phyloP scores from a whole-genome alignment of 2,113 vertebrate species.

The Plecotus auritus region DNA sequence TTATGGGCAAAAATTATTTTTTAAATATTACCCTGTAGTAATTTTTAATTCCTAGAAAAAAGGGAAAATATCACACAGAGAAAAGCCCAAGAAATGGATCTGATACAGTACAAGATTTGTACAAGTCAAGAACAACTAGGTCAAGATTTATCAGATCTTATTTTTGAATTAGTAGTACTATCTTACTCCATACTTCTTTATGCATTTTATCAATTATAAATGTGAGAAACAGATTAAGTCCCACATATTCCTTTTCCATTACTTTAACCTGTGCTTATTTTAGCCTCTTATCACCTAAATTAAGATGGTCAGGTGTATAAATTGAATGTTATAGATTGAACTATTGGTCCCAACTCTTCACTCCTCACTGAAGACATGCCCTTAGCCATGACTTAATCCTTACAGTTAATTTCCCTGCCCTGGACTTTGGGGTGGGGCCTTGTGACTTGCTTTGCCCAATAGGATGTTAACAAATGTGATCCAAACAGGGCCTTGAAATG shows the following conservation, averaged over 20 bases:
- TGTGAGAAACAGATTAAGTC: neutral
- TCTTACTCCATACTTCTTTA: neutral
- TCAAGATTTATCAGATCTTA: neutral
- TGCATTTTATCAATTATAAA: neutral
- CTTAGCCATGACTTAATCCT: neutral
- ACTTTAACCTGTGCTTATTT: neutral
- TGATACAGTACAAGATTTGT: neutral
- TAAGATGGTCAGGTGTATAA: neutral
- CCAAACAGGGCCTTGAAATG: neutral
- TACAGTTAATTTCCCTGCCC: neutral
- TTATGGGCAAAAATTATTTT: neutral
- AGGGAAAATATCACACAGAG: neutral
- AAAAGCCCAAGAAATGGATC: neutral
- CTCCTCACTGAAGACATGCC: neutral
- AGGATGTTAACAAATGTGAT: neutral
- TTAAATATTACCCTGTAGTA: neutral
- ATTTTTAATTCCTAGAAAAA: conserved; percentile 32
- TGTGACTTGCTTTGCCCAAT: neutral
- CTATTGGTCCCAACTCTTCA: neutral
- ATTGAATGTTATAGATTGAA: neutral
- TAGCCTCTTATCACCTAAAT: neutral
- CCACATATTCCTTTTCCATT: neutral
- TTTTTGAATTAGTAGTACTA: neutral
- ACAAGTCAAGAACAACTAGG: neutral
- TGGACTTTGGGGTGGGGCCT: neutral